Evolutionary conservation across 2,888 invertebrate genomes (phyloP).

Genomic region (Mesoligia furuncula): DNA sequence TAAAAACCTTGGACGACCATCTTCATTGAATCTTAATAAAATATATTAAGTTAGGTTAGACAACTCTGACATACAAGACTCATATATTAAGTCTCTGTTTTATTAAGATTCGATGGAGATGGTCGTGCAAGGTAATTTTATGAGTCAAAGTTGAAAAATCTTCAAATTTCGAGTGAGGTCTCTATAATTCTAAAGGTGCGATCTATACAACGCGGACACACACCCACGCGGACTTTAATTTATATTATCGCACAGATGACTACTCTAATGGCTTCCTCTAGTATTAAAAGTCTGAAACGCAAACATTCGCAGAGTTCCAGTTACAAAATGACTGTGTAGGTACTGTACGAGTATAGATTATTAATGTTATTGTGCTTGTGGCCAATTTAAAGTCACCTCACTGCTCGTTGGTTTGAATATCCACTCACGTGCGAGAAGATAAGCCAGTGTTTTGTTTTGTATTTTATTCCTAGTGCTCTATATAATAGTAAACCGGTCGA

Average conservation of each 20-base stretch:
- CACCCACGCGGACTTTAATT: neutral
- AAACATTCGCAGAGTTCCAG: neutral
- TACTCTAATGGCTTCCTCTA: neutral
- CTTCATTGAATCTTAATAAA: no score
- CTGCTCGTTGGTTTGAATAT: constrained; percentile 42
- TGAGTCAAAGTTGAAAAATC: no score
- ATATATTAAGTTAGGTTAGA: no score
- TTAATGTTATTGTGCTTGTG: constrained; percentile 31
- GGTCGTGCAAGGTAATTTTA: no score
- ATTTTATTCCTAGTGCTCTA: constrained; percentile 40
- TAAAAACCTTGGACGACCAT: no score
- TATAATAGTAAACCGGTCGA: constrained; percentile 11
- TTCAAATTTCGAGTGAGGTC: no score
- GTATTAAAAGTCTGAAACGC: neutral
- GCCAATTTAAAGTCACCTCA: constrained; percentile 49
- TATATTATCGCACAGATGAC: neutral
- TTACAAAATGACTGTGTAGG: neutral
- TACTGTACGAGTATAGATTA: constrained; percentile 26
- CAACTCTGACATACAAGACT: no score
- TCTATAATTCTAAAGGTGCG: no score
- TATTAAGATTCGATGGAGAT: no score
- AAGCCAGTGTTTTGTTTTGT: constrained; percentile 47
- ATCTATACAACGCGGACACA: neutral
- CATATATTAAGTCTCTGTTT: no score
- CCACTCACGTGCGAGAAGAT: constrained; percentile 57